These are phyloP conservation scores for Mayetiola destructor DNA, from an alignment of 2,888 invertebrate species.

Conservation along the genomic window DNA sequence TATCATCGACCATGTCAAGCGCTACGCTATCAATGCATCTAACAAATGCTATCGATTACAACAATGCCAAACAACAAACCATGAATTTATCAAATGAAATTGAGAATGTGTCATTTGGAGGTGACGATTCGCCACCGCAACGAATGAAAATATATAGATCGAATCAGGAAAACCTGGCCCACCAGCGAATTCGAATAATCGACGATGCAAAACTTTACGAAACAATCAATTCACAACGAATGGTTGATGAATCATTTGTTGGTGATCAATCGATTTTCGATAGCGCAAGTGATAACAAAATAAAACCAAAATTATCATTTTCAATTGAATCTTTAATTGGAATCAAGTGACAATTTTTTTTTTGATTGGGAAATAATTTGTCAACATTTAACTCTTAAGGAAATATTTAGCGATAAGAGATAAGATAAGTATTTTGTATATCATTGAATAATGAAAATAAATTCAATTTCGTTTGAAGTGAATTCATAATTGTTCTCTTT, in stretches of 20 bases:
- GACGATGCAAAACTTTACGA: constrained; percentile 12
- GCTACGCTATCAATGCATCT: not conserved
- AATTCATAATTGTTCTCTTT: no score
- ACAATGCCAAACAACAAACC: not conserved
- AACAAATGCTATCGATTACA: not conserved
- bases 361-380: no score
- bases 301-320: constrained; percentile 38
- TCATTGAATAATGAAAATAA: no score
- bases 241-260: not conserved
- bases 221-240: not conserved
- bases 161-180: not conserved
- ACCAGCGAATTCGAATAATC: constrained; percentile 11
- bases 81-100: not conserved
- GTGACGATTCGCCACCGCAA: not conserved
- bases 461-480: no score
- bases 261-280: not conserved
- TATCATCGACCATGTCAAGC: not conserved
- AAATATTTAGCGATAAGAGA: no score
- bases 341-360: constrained; percentile 32
- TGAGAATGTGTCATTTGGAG: no score
- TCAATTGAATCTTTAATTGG: constrained; percentile 59
- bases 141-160: not conserved
- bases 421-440: no score
- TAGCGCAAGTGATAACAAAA: not conserved
- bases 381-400: no score